Conservation (phyloP, 2,113 vertebrate species). For the Rhadina sibilatrix region DNA sequence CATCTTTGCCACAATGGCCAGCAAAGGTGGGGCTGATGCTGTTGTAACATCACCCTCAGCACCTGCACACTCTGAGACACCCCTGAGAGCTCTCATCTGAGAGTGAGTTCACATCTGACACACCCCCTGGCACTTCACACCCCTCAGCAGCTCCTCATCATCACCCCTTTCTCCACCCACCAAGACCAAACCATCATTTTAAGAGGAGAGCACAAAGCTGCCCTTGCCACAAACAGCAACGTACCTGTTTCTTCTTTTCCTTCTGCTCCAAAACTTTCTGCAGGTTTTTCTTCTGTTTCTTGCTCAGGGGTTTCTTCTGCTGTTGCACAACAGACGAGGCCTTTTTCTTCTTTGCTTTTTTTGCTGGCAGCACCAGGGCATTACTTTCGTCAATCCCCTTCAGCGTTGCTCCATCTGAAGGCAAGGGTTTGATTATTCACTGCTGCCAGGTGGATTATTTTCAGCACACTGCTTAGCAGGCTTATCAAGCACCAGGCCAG, state of each 20-base stretch:
- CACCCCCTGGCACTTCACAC: too few relatives aligned
- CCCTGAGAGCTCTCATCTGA: not conserved
- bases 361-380: slow-evolving; percentile 83
- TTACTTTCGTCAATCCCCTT: slow-evolving; percentile 92
- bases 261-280: slow-evolving; percentile 91
- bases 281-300: slow-evolving; percentile 86
- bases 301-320: slow-evolving; percentile 84
- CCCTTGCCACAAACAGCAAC: rapidly evolving
- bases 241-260: slow-evolving; percentile 88
- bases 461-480: not conserved
- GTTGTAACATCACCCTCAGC: not conserved
- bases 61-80: not conserved
- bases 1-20: not conserved
- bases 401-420: slow-evolving; percentile 72
- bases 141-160: not conserved
- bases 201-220: too few relatives aligned
- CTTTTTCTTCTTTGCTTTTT: slow-evolving; percentile 78
- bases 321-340: not conserved
- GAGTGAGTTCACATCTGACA: not conserved
- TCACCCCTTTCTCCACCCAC: rapidly evolving
- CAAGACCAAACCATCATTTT: rapidly evolving
- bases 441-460: not conserved
- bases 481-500: not conserved
- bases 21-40: not conserved
- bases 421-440: not conserved